Percentiles rank a stretch among this genome's conserved stretches.
phyloP scores from a whole-genome alignment of 2,888 invertebrate species.

The Zygogramma bicolorata region DNA sequence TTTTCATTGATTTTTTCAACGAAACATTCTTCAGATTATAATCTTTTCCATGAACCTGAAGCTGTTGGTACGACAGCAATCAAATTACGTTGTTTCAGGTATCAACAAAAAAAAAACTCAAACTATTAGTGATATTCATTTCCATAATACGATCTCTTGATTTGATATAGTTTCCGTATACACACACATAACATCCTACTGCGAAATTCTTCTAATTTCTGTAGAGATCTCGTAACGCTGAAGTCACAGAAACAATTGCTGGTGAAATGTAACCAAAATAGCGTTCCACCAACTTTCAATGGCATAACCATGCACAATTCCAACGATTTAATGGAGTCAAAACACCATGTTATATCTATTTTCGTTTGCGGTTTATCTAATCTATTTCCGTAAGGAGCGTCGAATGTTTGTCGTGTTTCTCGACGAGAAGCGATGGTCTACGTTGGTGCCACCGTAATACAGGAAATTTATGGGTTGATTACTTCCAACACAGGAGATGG shows the following conservation, averaged over 20 bases:
- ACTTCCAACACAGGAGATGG: constrained; percentile 5
- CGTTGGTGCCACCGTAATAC: constrained; percentile 2
- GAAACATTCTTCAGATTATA: too few relatives aligned
- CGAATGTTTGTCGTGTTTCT: constrained; percentile 13
- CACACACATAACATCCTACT: too few relatives aligned
- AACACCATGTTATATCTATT: neutral
- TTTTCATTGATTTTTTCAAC: too few relatives aligned
- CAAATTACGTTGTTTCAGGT: too few relatives aligned
- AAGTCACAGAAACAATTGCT: neutral
- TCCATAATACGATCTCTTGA: too few relatives aligned
- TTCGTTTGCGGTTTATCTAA: constrained; percentile 8
- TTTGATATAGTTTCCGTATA: too few relatives aligned
- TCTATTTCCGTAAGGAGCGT: constrained; percentile 6
- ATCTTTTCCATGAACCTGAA: too few relatives aligned
- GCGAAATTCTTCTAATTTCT: neutral
- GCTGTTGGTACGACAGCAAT: too few relatives aligned
- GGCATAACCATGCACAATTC: constrained; percentile 4
- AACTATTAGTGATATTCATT: too few relatives aligned
- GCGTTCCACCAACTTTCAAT: neutral
- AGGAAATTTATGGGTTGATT: neutral
- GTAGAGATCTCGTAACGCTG: neutral
- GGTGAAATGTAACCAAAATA: neutral
- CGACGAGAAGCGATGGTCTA: neutral
- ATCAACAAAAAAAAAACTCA: too few relatives aligned
- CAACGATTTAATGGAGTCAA: constrained; percentile 1